phyloP scores from a whole-genome alignment of 2,113 vertebrate genomes.

The Monopterus albus region DNA sequence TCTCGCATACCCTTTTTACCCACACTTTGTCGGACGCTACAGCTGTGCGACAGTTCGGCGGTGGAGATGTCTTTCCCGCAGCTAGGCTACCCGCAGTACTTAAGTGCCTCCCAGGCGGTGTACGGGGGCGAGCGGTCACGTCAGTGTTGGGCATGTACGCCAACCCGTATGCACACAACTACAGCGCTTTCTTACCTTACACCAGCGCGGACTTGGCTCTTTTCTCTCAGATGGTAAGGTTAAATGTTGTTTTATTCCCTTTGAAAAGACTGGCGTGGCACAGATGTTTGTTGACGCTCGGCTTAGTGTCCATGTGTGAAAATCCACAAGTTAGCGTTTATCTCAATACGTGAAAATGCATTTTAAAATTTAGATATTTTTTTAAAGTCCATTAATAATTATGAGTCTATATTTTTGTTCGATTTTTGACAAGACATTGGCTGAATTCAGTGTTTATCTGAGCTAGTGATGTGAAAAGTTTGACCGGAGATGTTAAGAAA shows the following conservation, averaged over 20 bases:
- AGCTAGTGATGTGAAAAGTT: conserved; percentile 27
- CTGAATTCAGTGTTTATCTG: background rate
- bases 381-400: background rate
- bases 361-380: too few species aligned
- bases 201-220: conserved; percentile 94
- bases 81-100: conserved; percentile 95
- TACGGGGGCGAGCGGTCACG: conserved; percentile 92
- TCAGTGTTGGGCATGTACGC: conserved; percentile 96
- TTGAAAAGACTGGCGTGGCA: background rate
- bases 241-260: background rate
- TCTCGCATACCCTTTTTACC: conserved; percentile 50
- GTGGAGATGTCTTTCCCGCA: conserved; percentile 96
- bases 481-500: conserved; percentile 2
- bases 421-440: rapidly evolving
- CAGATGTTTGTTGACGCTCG: background rate
- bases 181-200: conserved; percentile 97
- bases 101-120: conserved; percentile 92
- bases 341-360: too few species aligned
- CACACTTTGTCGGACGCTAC: conserved; percentile 66
- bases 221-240: conserved; percentile 97
- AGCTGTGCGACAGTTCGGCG: conserved; percentile 59
- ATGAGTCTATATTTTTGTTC: background rate
- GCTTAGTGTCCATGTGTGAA: background rate
- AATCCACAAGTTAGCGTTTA: too few species aligned
- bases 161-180: conserved; percentile 93